Evolutionary conservation across 1,140 invertebrate genomes (phyloP), one percentile per base, ranked within the genome.

Genomic region (Drosophila erecta): DNA sequence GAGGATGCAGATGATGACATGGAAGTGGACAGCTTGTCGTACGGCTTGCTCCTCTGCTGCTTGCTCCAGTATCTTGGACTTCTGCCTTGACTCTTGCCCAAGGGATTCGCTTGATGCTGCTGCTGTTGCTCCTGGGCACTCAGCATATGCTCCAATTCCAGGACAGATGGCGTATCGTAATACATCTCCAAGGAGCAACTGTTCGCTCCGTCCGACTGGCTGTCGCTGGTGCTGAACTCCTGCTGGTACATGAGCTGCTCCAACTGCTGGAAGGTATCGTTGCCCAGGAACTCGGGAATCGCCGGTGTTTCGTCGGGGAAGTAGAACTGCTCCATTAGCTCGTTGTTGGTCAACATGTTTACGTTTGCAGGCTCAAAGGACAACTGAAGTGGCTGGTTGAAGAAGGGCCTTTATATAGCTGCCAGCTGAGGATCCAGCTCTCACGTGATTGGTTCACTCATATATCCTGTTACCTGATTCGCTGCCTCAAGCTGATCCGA

Each of bases 331-430:
- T 90, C 65, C 56, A 84, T 47, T 22, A 78, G 49, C 20, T 89
- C 85, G 77, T 81, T 78, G 79, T 90, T 85, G 17, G 84, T 84
- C 79, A 84, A 71, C 84, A 87, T 87, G 79, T 55, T 87, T 41
- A 3, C 40, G 64, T 17, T 66, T 14, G 35, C 50, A 62, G 41
- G 49, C 50, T 50, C 66, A 50, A 76, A 81, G 80, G 85, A 90
- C 84, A 90, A 90, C 85, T 90, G 85, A 79, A 37, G 56, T 24
- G 33, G 12, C 37, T 14, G 5, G 11, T 44, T 14, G 49, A 20
- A 11, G 66, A 5, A 8, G 0, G 20, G 41, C 22, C n/a, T 57
- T 81, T 87, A 89, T 65, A 89, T 89, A 87, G 51, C 40, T n/a
- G 43, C 10, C 22, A 12, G 4, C 43, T 11, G 54, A 40, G n/a